phyloP scores from a whole-genome alignment of 2,888 invertebrate genomes.

The Tinea trinotella region DNA sequence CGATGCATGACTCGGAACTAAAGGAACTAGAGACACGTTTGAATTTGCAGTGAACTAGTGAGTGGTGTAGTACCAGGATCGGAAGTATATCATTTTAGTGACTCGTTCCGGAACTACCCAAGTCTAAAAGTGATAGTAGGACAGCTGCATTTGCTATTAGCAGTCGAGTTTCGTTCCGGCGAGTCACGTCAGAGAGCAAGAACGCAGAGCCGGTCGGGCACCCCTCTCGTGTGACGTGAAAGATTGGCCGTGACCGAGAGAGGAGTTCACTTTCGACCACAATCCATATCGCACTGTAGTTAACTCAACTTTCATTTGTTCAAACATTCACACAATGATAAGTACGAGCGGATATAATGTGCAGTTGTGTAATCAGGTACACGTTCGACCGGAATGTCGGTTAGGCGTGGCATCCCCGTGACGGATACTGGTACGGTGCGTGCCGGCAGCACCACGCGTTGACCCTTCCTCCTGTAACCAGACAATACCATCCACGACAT shows the following conservation, averaged over 20 bases:
- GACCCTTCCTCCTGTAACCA: conserved; percentile 28
- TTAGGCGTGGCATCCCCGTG: conserved; percentile 30
- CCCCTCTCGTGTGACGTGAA: not conserved
- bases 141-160: conserved; percentile 35
- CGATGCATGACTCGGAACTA: no score
- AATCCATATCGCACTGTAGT: conserved; percentile 8
- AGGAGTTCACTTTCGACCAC: conserved; percentile 45
- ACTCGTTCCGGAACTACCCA: no score
- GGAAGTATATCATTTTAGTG: no score
- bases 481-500: not conserved
- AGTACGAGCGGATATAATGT: not conserved
- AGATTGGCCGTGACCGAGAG: conserved; percentile 49
- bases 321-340: conserved; percentile 6
- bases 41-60: no score
- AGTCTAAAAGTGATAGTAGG: conserved; percentile 70
- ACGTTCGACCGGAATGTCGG: conserved; percentile 5
- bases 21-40: no score
- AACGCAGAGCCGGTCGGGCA: not conserved
- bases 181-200: conserved; percentile 40
- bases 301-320: conserved; percentile 12
- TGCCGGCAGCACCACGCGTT: conserved; percentile 44
- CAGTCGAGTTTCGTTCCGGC: conserved; percentile 46
- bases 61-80: no score
- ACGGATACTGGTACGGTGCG: conserved; percentile 59
- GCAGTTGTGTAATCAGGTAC: conserved; percentile 9